A percentile compares a stretch with the other conserved stretches of the same genome.
Conservation (phyloP, 2,113 vertebrate species). For the Vidua macroura region DNA sequence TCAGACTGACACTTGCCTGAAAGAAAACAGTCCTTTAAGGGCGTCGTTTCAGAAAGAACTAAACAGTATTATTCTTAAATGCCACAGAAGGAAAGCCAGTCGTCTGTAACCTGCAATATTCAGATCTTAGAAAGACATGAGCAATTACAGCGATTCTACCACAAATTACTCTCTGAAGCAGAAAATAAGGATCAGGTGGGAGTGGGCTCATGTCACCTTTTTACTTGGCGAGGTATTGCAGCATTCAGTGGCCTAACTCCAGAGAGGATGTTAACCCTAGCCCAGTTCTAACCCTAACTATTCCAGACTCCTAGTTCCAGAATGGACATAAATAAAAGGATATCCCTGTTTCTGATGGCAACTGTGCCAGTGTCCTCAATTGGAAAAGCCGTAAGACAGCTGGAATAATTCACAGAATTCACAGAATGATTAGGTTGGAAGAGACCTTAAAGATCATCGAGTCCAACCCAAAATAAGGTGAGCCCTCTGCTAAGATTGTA, state of each 20-base stretch:
- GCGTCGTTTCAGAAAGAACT: background rate
- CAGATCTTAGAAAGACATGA: background rate
- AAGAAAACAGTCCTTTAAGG: background rate
- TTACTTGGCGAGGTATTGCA: background rate
- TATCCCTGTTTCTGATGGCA: background rate
- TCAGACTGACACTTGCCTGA: background rate
- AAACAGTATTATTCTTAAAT: background rate
- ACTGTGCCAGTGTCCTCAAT: background rate
- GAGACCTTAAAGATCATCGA: too few relatives aligned
- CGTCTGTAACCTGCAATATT: accelerated
- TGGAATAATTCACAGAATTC: background rate
- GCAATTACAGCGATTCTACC: background rate
- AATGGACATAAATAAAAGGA: background rate
- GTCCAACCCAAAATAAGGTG: background rate
- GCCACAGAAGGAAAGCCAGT: background rate
- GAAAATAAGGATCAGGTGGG: background rate
- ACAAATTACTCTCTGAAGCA: background rate
- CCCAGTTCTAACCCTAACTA: background rate
- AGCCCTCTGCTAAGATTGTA: background rate
- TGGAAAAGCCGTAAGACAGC: background rate
- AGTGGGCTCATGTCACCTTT: background rate
- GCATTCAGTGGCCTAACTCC: background rate
- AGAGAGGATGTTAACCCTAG: background rate
- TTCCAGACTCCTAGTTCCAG: background rate
- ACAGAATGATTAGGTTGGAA: too few relatives aligned